Percentiles rank a stretch among this genome's conserved stretches.
Evolutionary conservation across 2,797 vertebrate genomes (phyloP).

Genomic region (Bovichtus diacanthus): DNA sequence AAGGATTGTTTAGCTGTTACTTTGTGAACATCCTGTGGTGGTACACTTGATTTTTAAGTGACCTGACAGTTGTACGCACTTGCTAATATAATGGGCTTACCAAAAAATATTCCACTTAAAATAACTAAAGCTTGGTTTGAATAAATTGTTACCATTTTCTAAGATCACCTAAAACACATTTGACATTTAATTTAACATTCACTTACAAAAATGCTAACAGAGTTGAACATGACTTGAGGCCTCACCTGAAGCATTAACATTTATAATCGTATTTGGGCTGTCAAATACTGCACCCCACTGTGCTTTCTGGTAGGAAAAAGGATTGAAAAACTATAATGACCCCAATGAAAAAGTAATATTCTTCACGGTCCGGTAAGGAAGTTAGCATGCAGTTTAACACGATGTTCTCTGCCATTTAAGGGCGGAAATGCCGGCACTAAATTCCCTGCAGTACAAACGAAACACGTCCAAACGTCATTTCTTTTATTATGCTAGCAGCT

Average conservation of each 20-base stretch:
- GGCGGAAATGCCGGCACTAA: not conserved
- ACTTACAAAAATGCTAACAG: not conserved
- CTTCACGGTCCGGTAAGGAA: not conserved
- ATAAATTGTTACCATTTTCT: not conserved
- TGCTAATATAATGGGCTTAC: not conserved
- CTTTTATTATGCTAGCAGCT: slow-evolving; percentile 4
- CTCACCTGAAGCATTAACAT: not conserved
- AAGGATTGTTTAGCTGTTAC: not conserved
- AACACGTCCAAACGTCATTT: slow-evolving; percentile 20
- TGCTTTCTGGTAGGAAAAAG: not conserved
- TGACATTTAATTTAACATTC: not conserved
- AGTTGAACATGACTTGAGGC: not conserved
- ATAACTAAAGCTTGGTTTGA: not conserved
- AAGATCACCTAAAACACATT: not conserved
- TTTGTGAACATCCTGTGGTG: slow-evolving; percentile 1
- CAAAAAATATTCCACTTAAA: not conserved
- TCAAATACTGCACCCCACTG: not conserved
- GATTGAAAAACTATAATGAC: not conserved
- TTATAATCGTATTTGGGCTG: not conserved
- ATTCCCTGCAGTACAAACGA: not conserved
- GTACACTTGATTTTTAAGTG: not conserved
- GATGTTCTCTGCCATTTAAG: not conserved
- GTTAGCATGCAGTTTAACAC: not conserved
- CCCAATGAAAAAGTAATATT: not conserved
- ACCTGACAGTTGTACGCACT: not conserved